Percentiles rank a stretch among this genome's conserved stretches.
Evolutionary conservation across 1,140 invertebrate genomes (phyloP).

Genomic region (Cephus cinctus): DNA sequence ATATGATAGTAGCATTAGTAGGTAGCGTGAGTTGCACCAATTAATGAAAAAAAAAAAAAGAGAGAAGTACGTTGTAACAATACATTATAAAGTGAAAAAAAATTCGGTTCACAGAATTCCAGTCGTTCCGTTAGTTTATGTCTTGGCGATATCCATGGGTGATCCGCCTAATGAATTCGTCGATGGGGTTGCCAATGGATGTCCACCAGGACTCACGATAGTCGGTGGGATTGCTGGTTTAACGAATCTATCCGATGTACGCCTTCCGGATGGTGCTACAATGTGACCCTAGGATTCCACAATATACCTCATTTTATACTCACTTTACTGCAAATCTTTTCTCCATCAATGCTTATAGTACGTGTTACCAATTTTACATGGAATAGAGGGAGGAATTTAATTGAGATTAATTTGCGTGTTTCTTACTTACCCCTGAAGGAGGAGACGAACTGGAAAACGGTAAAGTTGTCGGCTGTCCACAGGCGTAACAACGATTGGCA

Average conservation of each 20-base stretch:
- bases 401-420: too few species aligned
- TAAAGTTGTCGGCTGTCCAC: slow-evolving; percentile 64
- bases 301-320: slow-evolving; percentile 1
- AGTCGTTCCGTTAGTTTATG: slow-evolving; percentile 37
- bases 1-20: background rate
- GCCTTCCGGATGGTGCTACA: slow-evolving; percentile 57
- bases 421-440: slow-evolving; percentile 52
- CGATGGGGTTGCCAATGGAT: slow-evolving; percentile 30
- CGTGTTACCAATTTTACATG: slow-evolving; percentile 1
- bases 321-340: background rate
- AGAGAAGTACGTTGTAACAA: slow-evolving; percentile 32
- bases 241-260: slow-evolving; percentile 74
- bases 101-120: slow-evolving; percentile 25
- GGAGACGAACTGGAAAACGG: slow-evolving; percentile 54
- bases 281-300: slow-evolving; percentile 39
- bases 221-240: slow-evolving; percentile 70
- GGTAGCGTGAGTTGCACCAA: slow-evolving; percentile 10
- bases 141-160: slow-evolving; percentile 54
- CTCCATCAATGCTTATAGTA: background rate
- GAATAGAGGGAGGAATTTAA: background rate
- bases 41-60: slow-evolving; percentile 11
- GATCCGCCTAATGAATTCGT: slow-evolving; percentile 37
- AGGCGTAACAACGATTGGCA: slow-evolving; percentile 73
- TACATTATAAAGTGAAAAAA: slow-evolving; percentile 32
- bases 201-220: slow-evolving; percentile 46